Evolutionary conservation across 2,113 vertebrate genomes (phyloP).

Genomic region (Tringa solitaria): DNA sequence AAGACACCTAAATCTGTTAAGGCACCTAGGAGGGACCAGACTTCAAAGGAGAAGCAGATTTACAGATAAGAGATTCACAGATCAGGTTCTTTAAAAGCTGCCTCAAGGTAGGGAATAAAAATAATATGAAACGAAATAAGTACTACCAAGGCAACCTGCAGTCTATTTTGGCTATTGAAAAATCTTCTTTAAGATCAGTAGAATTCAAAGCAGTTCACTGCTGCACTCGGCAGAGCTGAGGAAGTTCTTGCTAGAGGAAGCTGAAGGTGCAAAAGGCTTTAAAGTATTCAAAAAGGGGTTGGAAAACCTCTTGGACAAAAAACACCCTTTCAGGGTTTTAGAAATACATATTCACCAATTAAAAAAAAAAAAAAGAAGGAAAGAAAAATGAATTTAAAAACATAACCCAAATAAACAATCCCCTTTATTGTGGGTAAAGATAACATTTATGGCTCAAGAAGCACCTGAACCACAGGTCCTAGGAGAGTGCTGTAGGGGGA

Average conservation of each 20-base stretch:
- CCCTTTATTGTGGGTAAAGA: not conserved
- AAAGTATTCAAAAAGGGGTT: not conserved
- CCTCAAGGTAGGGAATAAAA: conserved; percentile 3
- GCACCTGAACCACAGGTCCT: not conserved
- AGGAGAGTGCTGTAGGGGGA: not conserved
- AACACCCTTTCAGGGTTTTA: not conserved
- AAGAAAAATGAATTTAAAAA: not conserved
- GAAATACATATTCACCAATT: not conserved
- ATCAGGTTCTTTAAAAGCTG: conserved; percentile 9
- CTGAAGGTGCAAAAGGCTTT: not conserved
- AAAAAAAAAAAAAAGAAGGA: not conserved
- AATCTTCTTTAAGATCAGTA: not conserved
- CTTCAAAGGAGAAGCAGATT: conserved; percentile 21
- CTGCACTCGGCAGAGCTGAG: not conserved
- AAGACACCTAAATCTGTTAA: conserved; percentile 20
- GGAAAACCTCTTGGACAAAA: not conserved
- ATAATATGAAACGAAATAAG: not conserved
- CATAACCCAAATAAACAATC: not conserved
- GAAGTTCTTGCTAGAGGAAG: not conserved
- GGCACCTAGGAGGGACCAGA: not conserved
- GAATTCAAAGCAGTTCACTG: not conserved
- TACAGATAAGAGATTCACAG: not conserved
- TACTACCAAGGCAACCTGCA: not conserved
- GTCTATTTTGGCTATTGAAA: not conserved
- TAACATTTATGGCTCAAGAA: not conserved